Evolutionary conservation across 30 jellyfish, hydroid and myxozoan species (phyloP), one percentile per base, ranked within the genome.

Genomic region (Mastigias papua): DNA sequence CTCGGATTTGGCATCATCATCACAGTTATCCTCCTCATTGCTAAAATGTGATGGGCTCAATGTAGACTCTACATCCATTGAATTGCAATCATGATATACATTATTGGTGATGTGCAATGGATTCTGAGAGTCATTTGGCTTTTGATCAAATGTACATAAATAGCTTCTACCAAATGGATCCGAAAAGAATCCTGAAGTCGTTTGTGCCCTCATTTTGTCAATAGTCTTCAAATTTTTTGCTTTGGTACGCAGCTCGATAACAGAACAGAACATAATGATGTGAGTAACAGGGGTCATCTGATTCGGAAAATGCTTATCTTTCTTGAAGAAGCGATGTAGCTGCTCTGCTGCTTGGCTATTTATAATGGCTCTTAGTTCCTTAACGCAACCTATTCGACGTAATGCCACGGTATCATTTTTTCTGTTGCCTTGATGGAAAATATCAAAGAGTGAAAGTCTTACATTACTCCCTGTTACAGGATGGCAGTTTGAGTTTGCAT

Each of bases 291-390:
- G 92, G 35, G 26, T 67, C 92, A 82, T 82, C 49, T 67, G 26
- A 29, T 82, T 82, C 78, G 67, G 5, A 65, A 48, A 82, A 51
- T 82, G 76, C 30, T 29, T 82, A 29, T 65, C 28, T 16, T 20
- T 34, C 10, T 82, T 48, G 48, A 29, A 82, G 8, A 62, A 25
- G 34, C 64, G 75, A 67, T 82, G 92, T 19, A 67, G 17, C n/a
- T n/a, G n/a, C n/a, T n/a, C n/a, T n/a, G n/a, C n/a, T n/a, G 48
- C 82, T 64, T 81, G 62, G 46, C 91, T 81, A 26, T 81, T 64
- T 21, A 67, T 13, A n/a, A 5, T 27, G 13, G 80, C 86, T 11
- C 34, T 11, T 13, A 69, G 86, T 49, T 82, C 78, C 27, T 82
- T 71, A 16, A 82, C 75, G 60, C 90, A 80, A 15, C 73, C 82